These are phyloP conservation scores for Cephus nigrinus DNA, from an alignment of 2,888 invertebrate genomes.

Conservation along the genomic window DNA sequence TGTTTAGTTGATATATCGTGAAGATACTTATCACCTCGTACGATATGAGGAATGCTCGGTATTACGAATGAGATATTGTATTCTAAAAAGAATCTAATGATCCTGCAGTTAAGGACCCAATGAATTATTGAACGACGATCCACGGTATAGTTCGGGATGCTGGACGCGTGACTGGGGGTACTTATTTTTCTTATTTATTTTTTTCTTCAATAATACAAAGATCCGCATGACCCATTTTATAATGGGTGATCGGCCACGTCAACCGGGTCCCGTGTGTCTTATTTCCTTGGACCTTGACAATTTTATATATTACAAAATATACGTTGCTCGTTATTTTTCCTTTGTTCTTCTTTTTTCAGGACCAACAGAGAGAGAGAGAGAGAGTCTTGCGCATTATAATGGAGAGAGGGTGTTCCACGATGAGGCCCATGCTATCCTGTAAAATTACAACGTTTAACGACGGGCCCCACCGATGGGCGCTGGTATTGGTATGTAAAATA, in stretches of 20 bases:
- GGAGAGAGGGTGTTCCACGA: neutral
- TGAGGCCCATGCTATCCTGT: conserved; percentile 13
- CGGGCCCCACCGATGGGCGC: conserved; percentile 32
- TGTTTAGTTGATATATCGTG: conserved; percentile 62
- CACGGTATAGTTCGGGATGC: too few relatives aligned
- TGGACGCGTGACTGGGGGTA: too few relatives aligned
- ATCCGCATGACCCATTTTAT: too few relatives aligned
- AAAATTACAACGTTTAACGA: conserved; percentile 49
- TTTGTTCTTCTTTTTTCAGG: too few relatives aligned
- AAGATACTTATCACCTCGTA: conserved; percentile 62
- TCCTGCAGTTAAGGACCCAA: conserved; percentile 1
- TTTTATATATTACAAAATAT: too few relatives aligned
- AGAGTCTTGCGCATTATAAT: neutral
- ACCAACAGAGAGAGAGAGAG: neutral
- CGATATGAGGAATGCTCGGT: conserved; percentile 44
- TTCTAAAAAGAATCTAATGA: conserved; percentile 60
- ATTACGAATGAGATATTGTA: conserved; percentile 50
- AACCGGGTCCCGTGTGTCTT: too few relatives aligned
- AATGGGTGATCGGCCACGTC: too few relatives aligned
- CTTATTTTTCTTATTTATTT: too few relatives aligned
- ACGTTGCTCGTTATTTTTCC: too few relatives aligned
- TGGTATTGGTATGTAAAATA: conserved; percentile 47
- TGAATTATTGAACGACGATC: conserved; percentile 3
- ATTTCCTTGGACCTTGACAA: too few relatives aligned
- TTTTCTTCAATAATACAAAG: too few relatives aligned